Percentiles rank a stretch among this genome's conserved stretches.
Conservation (phyloP, 2,797 vertebrate species). For the Eulemur coronatus region DNA sequence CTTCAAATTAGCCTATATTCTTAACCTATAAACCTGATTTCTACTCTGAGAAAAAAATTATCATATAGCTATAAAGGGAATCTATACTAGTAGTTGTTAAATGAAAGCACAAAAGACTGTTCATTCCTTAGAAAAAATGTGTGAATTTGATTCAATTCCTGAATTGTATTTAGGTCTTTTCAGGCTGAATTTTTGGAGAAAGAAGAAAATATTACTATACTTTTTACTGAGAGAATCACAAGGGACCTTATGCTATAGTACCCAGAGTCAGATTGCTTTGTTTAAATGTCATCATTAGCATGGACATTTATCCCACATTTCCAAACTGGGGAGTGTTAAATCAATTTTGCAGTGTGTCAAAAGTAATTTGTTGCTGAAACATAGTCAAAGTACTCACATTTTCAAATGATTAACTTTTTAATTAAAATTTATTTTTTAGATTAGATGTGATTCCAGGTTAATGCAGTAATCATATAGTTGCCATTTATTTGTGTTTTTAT, state of each 20-base stretch:
- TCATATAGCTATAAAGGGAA: constrained; percentile 1
- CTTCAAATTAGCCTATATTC: constrained; percentile 55
- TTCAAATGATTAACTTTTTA: constrained; percentile 20
- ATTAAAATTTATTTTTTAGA: not conserved
- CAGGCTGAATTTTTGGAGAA: not conserved
- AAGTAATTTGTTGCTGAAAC: not conserved
- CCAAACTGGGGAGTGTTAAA: not conserved
- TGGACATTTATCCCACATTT: not conserved
- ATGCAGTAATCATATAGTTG: not conserved
- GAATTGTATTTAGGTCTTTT: not conserved
- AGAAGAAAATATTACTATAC: not conserved
- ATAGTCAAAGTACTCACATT: not conserved
- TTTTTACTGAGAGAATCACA: not conserved
- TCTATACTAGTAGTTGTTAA: constrained; percentile 8
- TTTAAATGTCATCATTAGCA: not conserved
- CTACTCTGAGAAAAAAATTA: constrained; percentile 8
- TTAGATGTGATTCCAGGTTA: not conserved
- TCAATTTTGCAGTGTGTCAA: not conserved
- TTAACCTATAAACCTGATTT: constrained; percentile 72
- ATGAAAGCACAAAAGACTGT: not conserved
- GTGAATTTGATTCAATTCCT: not conserved
- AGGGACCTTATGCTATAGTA: not conserved
- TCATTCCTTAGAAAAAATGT: not conserved
- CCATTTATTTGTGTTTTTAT: not conserved
- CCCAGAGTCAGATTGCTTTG: not conserved